phyloP scores from a whole-genome alignment of 2,888 invertebrate species.

The Pachycephus smyrnensis region DNA sequence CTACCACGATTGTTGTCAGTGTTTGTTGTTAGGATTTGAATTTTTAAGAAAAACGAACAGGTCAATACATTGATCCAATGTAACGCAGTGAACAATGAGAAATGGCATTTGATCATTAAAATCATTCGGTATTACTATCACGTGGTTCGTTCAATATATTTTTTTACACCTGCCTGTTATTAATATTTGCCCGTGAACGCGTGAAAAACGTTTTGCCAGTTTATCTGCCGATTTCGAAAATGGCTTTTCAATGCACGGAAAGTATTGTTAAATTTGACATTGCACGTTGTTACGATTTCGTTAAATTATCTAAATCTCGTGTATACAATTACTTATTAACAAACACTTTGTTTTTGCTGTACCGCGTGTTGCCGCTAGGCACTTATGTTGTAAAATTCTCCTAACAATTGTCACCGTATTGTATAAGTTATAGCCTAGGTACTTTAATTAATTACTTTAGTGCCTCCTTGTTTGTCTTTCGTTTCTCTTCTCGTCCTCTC shows the following conservation, averaged over 20 bases:
- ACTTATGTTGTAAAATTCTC: conserved; percentile 14
- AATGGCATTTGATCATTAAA: not conserved
- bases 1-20: not conserved
- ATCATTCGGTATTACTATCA: conserved; percentile 4
- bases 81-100: not conserved
- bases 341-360: conserved; percentile 12
- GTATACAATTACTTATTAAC: conserved; percentile 14
- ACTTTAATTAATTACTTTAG: conserved; percentile 5
- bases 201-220: not conserved
- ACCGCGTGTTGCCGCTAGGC: conserved; percentile 16
- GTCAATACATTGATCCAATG: not conserved
- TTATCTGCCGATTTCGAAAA: not conserved
- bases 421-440: conserved; percentile 18
- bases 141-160: conserved; percentile 2
- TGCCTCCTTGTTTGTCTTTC: conserved; percentile 7
- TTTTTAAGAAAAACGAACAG: not conserved
- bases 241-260: not conserved
- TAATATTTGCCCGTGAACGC: not conserved
- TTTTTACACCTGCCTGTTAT: not conserved
- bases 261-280: conserved; percentile 5
- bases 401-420: conserved; percentile 13
- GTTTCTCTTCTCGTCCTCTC: conserved; percentile 5
- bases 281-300: conserved; percentile 10
- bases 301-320: not conserved
- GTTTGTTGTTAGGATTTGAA: not conserved